Percentiles rank a stretch among this genome's conserved stretches.
These are phyloP conservation scores for Tiaroga cobitis DNA, from an alignment of 2,797 vertebrate species.

Conservation along the genomic window DNA sequence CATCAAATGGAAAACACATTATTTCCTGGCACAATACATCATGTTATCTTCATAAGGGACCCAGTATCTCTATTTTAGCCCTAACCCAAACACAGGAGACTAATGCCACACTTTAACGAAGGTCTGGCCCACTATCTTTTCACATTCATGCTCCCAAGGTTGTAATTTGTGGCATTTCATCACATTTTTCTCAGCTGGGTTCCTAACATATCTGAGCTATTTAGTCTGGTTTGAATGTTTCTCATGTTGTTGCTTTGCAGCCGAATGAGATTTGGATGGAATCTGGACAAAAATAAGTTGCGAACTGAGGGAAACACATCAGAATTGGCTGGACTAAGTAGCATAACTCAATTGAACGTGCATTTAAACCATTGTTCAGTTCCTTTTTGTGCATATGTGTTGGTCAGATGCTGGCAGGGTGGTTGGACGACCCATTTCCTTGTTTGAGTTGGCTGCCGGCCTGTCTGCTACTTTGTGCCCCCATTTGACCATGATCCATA, in stretches of 20 bases:
- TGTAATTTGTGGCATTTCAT: conserved; percentile 49
- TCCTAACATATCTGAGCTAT: conserved; percentile 23
- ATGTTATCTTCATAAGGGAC: conserved; percentile 1
- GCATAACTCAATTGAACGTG: background rate
- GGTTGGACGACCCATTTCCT: conserved; percentile 45
- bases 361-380: conserved; percentile 11
- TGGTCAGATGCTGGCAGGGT: conserved; percentile 38
- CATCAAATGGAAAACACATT: conserved; percentile 9
- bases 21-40: conserved; percentile 25
- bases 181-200: conserved; percentile 19
- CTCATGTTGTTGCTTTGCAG: background rate
- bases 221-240: conserved; percentile 50
- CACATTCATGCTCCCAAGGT: conserved; percentile 39
- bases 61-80: background rate
- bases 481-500: conserved; percentile 47
- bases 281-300: background rate
- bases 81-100: conserved; percentile 28
- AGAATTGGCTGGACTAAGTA: background rate
- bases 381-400: conserved; percentile 32
- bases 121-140: conserved; percentile 42
- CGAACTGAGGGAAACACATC: background rate
- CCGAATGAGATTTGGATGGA: background rate
- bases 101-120: conserved; percentile 38
- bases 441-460: conserved; percentile 54
- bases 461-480: conserved; percentile 46